Percentiles rank a stretch among this genome's conserved stretches.
These are phyloP conservation scores for Grapholita molesta DNA, from an alignment of 1,140 invertebrate genomes.

Conservation along the genomic window DNA sequence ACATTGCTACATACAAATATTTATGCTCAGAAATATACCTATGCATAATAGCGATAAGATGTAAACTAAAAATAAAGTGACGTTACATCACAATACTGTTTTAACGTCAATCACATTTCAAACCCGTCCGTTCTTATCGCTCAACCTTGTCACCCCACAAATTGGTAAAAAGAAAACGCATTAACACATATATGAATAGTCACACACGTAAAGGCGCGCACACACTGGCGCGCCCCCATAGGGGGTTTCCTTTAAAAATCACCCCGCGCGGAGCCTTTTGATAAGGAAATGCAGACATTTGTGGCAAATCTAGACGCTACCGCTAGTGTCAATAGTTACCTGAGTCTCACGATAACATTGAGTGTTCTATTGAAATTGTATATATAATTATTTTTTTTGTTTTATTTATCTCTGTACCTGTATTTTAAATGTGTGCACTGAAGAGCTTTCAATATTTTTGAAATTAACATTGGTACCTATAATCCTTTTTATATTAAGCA, in stretches of 20 bases:
- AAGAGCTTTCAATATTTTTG: too few species aligned
- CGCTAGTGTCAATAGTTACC: constrained; percentile 45
- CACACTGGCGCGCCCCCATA: constrained; percentile 44
- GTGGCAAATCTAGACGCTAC: constrained; percentile 73
- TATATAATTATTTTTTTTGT: too few species aligned
- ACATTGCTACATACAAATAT: too few species aligned
- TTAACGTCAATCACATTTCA: neutral
- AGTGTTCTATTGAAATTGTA: too few species aligned
- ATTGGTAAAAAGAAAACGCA: constrained; percentile 76
- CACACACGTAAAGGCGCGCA: constrained; percentile 48
- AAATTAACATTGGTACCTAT: too few species aligned
- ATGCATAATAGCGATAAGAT: too few species aligned
- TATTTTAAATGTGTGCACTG: too few species aligned
- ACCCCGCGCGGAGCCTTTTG: constrained; percentile 59
- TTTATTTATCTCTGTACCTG: too few species aligned
- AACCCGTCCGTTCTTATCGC: neutral
- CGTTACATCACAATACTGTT: neutral
- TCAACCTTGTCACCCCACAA: constrained; percentile 47
- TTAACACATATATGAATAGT: constrained; percentile 73
- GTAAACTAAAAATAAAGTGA: neutral
- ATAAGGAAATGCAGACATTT: constrained; percentile 77
- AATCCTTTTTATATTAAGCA: too few species aligned
- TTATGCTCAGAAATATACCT: too few species aligned
- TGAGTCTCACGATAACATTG: neutral
- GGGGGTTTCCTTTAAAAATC: constrained; percentile 58